Evolutionary conservation across 1,140 invertebrate species (phyloP).

Genomic region (Colletes gigas): DNA sequence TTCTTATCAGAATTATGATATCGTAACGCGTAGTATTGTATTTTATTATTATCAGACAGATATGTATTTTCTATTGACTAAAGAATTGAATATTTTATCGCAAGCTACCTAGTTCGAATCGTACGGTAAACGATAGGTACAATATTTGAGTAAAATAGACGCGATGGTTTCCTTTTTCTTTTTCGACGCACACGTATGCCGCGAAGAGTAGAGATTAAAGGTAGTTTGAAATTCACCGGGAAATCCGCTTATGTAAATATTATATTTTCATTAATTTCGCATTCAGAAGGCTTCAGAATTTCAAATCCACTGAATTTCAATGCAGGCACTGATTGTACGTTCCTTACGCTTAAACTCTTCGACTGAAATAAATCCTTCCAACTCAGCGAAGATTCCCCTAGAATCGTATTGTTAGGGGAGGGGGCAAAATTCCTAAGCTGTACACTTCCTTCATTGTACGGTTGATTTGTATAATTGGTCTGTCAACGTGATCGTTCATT

Average conservation of each 20-base stretch:
- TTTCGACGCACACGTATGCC: background rate
- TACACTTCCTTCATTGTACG: background rate
- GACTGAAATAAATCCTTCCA: conserved; percentile 12
- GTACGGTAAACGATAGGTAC: no score
- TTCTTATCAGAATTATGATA: no score
- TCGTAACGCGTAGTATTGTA: no score
- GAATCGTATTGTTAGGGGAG: background rate
- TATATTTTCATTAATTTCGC: conserved; percentile 18
- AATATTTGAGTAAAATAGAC: background rate
- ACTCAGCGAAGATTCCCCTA: background rate
- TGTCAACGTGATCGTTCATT: no score
- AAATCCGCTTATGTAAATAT: conserved; percentile 25
- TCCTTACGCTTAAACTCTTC: background rate
- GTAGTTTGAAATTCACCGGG: background rate
- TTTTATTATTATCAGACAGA: no score
- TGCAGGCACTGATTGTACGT: background rate
- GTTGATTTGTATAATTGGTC: background rate
- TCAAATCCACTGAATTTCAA: background rate
- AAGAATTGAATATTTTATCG: no score
- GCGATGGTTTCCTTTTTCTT: background rate
- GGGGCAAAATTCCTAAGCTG: background rate
- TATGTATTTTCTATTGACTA: no score
- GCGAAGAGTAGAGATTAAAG: background rate
- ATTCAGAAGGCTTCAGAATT: background rate
- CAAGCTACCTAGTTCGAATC: no score